phyloP scores from a whole-genome alignment of 2,113 vertebrate genomes.

The Dinomys branickii region DNA sequence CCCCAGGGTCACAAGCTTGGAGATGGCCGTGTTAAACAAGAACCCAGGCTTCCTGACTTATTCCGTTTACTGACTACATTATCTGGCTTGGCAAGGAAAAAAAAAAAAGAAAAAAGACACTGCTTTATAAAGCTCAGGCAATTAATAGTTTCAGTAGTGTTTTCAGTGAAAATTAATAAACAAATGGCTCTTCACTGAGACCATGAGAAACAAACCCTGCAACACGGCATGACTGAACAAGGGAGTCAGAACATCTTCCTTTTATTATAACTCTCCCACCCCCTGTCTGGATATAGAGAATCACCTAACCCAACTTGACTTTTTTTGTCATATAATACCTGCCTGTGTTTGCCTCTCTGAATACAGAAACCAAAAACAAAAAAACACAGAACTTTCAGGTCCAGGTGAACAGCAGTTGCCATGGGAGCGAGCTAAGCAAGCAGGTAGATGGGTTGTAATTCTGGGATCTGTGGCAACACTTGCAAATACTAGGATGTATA shows the following conservation, averaged over 20 bases:
- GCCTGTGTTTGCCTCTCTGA: background rate
- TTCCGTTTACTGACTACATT: background rate
- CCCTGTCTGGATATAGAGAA: background rate
- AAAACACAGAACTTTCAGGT: background rate
- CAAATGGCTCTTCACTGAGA: background rate
- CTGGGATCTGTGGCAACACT: background rate
- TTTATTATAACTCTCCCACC: background rate
- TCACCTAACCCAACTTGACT: background rate
- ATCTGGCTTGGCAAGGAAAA: background rate
- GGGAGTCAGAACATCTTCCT: background rate
- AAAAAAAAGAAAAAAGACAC: background rate
- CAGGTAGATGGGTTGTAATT: background rate
- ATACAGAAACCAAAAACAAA: background rate
- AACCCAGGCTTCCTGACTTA: background rate
- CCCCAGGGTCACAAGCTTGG: background rate
- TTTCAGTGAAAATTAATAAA: slow-evolving; percentile 59
- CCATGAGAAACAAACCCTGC: slow-evolving; percentile 17
- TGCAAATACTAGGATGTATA: background rate
- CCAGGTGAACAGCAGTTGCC: background rate
- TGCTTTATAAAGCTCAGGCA: slow-evolving; percentile 38
- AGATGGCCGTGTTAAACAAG: background rate
- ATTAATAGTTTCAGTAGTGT: slow-evolving; percentile 53
- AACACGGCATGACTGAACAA: background rate
- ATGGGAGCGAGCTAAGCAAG: background rate
- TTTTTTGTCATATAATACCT: background rate